Evolutionary conservation across 2,113 vertebrate species (phyloP), one percentile per base, ranked within the genome.

Genomic region (Cercopithecus mona): DNA sequence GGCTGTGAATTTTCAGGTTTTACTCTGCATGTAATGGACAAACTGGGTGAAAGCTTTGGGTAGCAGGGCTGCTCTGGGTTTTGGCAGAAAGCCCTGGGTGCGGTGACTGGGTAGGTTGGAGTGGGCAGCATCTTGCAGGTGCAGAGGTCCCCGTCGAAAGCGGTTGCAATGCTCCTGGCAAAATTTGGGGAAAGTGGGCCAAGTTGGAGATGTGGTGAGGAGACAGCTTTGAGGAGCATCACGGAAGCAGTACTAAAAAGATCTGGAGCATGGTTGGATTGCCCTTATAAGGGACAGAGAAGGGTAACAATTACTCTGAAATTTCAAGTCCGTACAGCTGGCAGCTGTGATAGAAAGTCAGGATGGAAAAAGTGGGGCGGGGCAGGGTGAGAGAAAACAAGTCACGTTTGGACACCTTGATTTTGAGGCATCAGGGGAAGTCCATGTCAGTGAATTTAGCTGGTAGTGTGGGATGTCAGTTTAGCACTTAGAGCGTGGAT

Each of bases 81-180:
- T 93, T 86, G 80, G 86, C 76, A 57, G 52, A 38, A 92, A 18
- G 40, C 70, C 73, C 52, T 68, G 93, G 79, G 22, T 82, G 43
- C 14, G 0, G 0, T 8, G n/a, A 20, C 4, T 61, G 78, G 43
- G 70, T 70, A 23, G 25, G 55, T 12, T 16, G 66, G 30, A 17
- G 23, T 30, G 8, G 66, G 96, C 72, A 25, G 61, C 1, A 7
- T 38, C 23, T 32, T 57, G 79, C 20, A n/a, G 75, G 52, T 18
- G 82, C 0, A 13, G 30, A 30, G 72, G 32, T 12, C 25, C 25
- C 5, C 0, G 23, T 10, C 12, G n/a, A 61, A 82, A 45, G 73
- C 9, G 11, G 6, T 14, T 35, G 14, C 8, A n/a, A 8, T 17
- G 1, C 50, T 85, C n/a, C 40, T 78, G 66, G 38, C 79, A n/a